These are phyloP conservation scores for Iguana delicatissima DNA, from an alignment of 2,797 vertebrate species.

Conservation along the genomic window DNA sequence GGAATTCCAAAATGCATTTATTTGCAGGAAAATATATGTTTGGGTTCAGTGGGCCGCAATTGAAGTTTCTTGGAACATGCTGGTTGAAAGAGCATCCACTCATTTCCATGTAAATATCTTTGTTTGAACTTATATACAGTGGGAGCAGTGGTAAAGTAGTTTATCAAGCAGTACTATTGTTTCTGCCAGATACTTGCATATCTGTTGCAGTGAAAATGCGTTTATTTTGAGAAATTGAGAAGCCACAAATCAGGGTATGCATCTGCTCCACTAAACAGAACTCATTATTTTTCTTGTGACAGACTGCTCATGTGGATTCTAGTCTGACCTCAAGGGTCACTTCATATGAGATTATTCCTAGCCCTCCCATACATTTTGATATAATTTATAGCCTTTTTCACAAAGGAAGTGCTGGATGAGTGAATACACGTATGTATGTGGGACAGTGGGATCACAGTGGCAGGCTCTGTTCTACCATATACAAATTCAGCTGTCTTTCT, in stretches of 20 bases:
- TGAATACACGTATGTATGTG: neutral
- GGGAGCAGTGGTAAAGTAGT: slow-evolving; percentile 44
- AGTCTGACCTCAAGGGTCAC: slow-evolving; percentile 10
- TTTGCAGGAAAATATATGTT: slow-evolving; percentile 46
- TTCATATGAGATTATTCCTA: slow-evolving; percentile 11
- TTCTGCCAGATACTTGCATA: slow-evolving; percentile 36
- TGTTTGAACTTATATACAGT: slow-evolving; percentile 43
- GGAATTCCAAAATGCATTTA: slow-evolving; percentile 66
- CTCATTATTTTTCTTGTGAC: slow-evolving; percentile 18
- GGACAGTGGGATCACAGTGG: neutral
- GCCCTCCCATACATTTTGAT: neutral
- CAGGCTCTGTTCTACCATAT: neutral
- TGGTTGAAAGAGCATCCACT: slow-evolving; percentile 38
- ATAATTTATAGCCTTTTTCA: neutral
- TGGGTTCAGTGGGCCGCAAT: slow-evolving; percentile 55
- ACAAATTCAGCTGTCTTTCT: neutral
- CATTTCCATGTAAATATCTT: slow-evolving; percentile 75
- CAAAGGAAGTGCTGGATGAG: neutral
- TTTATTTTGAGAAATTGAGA: slow-evolving; percentile 42
- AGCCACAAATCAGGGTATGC: neutral
- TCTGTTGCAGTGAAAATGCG: neutral
- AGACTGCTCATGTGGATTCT: slow-evolving; percentile 5
- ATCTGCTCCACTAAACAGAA: slow-evolving; percentile 46
- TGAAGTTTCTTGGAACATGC: slow-evolving; percentile 55
- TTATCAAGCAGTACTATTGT: slow-evolving; percentile 50